A percentile compares a stretch with the other conserved stretches of the same genome.
Evolutionary conservation across 2,797 vertebrate species (phyloP).

Genomic region (Neomorphus geoffroyi): DNA sequence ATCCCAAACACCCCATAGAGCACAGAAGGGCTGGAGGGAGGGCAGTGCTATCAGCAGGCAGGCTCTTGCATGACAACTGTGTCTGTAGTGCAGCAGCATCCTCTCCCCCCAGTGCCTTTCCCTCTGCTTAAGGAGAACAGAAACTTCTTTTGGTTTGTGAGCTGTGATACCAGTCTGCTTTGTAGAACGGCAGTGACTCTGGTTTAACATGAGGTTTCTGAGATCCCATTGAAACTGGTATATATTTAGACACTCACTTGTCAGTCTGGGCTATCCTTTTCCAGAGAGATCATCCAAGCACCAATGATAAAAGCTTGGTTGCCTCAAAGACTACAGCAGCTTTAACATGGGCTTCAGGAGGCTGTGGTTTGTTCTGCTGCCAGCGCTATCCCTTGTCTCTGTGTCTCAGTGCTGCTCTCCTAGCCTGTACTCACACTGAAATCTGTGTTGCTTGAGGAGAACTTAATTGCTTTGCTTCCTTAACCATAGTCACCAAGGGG

Average conservation of each 20-base stretch:
- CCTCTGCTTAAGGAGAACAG: not conserved
- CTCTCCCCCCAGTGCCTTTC: not conserved
- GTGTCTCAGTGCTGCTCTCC: not conserved
- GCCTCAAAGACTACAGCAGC: not conserved
- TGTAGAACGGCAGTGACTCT: too few relatives aligned
- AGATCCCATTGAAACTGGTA: not conserved
- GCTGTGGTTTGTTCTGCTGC: rapidly evolving
- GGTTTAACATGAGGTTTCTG: not conserved
- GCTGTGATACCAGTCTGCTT: not conserved
- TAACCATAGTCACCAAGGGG: rapidly evolving
- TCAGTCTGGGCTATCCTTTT: not conserved
- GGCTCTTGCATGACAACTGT: rapidly evolving
- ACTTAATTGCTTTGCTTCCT: not conserved
- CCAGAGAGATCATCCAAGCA: not conserved
- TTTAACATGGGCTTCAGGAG: not conserved
- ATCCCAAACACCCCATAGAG: rapidly evolving
- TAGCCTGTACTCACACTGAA: not conserved
- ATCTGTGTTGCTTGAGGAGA: not conserved
- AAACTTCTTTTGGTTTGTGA: not conserved
- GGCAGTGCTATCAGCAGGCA: rapidly evolving
- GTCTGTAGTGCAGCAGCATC: not conserved
- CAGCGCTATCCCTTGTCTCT: rapidly evolving
- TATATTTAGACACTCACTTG: not conserved
- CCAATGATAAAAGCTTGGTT: not conserved
- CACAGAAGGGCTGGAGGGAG: not conserved